These are phyloP conservation scores for Lysiphlebus fabarum DNA, from an alignment of 1,140 invertebrate genomes.

Conservation along the genomic window DNA sequence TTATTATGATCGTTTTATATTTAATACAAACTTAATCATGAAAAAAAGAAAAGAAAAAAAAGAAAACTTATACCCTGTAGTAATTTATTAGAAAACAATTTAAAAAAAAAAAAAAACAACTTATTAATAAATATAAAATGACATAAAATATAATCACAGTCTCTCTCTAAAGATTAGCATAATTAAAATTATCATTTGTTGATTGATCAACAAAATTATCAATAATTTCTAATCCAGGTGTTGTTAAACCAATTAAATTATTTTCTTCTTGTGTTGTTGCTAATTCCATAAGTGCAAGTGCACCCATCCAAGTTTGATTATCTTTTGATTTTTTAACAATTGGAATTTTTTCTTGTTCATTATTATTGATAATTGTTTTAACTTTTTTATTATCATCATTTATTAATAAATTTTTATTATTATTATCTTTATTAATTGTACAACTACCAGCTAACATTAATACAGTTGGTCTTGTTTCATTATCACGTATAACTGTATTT, in stretches of 20 bases:
- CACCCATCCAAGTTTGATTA: slow-evolving; percentile 61
- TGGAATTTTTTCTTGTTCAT: slow-evolving; percentile 36
- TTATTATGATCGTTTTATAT: no score
- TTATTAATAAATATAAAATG: slow-evolving; percentile 21
- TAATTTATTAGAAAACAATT: no score
- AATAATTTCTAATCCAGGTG: no score
- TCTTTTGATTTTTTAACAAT: slow-evolving; percentile 45
- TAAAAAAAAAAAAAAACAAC: background rate
- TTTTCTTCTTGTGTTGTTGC: slow-evolving; percentile 49
- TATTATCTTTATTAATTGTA: slow-evolving; percentile 30
- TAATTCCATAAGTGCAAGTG: slow-evolving; percentile 67
- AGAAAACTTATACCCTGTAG: no score
- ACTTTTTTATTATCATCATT: slow-evolving; percentile 19
- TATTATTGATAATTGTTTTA: slow-evolving; percentile 41
- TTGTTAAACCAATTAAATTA: slow-evolving; percentile 6
- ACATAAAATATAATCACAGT: slow-evolving; percentile 54
- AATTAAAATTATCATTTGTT: slow-evolving; percentile 24
- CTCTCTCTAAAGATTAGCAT: slow-evolving; percentile 42
- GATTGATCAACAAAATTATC: background rate
- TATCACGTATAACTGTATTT: slow-evolving; percentile 36
- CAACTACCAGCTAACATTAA: slow-evolving; percentile 54
- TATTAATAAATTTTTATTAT: slow-evolving; percentile 13
- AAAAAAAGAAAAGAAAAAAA: no score
- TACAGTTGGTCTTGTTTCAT: slow-evolving; percentile 58
- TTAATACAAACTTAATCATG: no score